Evolutionary conservation across 2,797 vertebrate species (phyloP), one percentile per base, ranked within the genome.

Genomic region (Bucorvus abyssinicus): DNA sequence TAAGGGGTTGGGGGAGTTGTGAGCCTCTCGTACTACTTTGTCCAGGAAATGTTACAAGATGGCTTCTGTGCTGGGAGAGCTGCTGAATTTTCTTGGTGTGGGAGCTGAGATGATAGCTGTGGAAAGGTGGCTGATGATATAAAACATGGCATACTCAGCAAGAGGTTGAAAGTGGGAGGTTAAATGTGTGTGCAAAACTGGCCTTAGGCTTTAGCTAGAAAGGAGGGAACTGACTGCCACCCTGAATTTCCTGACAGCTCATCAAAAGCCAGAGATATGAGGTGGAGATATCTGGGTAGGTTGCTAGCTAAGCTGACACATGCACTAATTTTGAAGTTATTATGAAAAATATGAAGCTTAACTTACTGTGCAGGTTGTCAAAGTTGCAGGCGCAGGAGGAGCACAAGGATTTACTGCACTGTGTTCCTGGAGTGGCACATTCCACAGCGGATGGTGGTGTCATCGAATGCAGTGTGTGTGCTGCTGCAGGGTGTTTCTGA

Each of bases 111-210:
- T 42, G 80, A 89, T 78, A 85, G 79, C 81, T 71, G 2, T 13
- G 73, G 84, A 87, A 73, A 92, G 89, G 93, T 89, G 94, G 18
- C 52, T 67, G 87, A 12, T 95, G 91, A 87, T 45, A 53, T 34
- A 92, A 65, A 93, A 30, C 95, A 95, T 7, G 59, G 76, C 89
- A 65, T 27, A 15, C 63, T 87, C 84, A 86, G 91, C 79, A 85
- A 71, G 74, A 75, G 53, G 24, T 49, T 90, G 89, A 50, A 94
- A 92, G 90, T 69, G 69, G 74, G 84, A 87, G 91, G 64, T 38
- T 82, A 63, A 69, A 79, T 49, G 50, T 67, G 89, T 70, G 93
- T 87, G 83, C 4, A 7, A 86, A 94, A 81, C 61, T 7, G 16
- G 74, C 81, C 38, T 10, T 73, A 16, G 85, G 91, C 63, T 87